phyloP scores from a whole-genome alignment of 2,888 invertebrate genomes.

The Drosophila recens region DNA sequence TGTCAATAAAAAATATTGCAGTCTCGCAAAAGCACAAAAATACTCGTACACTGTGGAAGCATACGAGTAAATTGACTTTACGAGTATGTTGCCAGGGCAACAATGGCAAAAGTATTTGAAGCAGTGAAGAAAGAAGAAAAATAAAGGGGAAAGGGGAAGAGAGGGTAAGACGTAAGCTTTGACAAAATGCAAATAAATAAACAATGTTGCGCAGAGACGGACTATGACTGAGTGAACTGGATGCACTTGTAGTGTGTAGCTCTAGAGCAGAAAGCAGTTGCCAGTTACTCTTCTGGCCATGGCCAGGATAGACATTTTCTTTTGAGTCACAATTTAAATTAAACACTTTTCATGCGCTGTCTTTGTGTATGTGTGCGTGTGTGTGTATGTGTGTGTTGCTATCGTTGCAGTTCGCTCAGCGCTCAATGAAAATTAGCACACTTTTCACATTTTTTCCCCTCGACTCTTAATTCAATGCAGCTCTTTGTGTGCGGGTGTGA shows the following conservation, averaged over 20 bases:
- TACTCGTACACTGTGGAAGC: slow-evolving; percentile 44
- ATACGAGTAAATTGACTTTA: slow-evolving; percentile 63
- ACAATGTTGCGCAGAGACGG: slow-evolving; percentile 9
- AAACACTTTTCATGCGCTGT: slow-evolving; percentile 55
- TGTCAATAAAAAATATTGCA: slow-evolving; percentile 63
- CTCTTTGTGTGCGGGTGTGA: slow-evolving; percentile 22
- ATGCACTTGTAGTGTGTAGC: slow-evolving; percentile 6
- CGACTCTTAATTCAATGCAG: slow-evolving; percentile 5
- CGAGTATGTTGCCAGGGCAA: slow-evolving; percentile 60
- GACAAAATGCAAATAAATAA: slow-evolving; percentile 48
- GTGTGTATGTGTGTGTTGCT: slow-evolving; percentile 9
- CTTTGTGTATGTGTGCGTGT: slow-evolving; percentile 38
- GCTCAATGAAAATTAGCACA: slow-evolving; percentile 68
- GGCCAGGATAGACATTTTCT: slow-evolving; percentile 28
- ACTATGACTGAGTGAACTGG: background rate
- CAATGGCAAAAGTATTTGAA: slow-evolving; percentile 8
- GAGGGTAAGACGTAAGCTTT: background rate
- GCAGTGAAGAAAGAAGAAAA: background rate
- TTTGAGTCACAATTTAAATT: slow-evolving; percentile 58
- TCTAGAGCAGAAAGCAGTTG: background rate
- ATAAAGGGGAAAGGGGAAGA: background rate
- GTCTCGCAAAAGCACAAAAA: slow-evolving; percentile 7
- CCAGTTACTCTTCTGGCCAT: slow-evolving; percentile 29
- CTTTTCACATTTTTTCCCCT: slow-evolving; percentile 57
- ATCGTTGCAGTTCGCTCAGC: slow-evolving; percentile 35